phyloP scores from a whole-genome alignment of 2,113 vertebrate genomes.

The Gopherus flavomarginatus region DNA sequence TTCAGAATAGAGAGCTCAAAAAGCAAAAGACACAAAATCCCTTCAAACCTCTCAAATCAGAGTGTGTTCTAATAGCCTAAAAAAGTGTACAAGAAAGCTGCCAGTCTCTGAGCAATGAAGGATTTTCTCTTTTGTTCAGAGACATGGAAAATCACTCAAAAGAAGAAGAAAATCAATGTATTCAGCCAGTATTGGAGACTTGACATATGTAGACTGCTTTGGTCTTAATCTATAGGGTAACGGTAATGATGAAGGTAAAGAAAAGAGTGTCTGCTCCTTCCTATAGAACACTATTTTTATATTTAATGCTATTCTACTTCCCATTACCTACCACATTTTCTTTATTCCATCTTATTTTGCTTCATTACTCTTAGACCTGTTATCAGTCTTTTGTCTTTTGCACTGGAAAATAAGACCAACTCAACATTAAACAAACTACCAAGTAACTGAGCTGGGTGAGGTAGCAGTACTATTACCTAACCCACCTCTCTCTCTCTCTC shows the following conservation, averaged over 20 bases:
- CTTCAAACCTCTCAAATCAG: not conserved
- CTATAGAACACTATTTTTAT: accelerated
- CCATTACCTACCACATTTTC: accelerated
- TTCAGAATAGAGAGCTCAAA: not conserved
- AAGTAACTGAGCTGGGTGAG: not conserved
- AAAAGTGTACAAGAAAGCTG: not conserved
- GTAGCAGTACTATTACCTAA: not conserved
- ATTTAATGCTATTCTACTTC: not conserved
- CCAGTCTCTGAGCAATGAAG: not conserved
- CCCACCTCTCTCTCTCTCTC: too few relatives aligned
- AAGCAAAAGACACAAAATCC: not conserved
- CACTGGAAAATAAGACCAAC: not conserved
- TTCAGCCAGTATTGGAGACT: not conserved
- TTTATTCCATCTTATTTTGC: accelerated
- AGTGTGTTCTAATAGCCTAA: not conserved
- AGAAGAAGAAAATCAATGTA: not conserved
- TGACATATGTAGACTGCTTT: not conserved
- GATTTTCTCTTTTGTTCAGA: not conserved
- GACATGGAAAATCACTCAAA: not conserved
- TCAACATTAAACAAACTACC: not conserved
- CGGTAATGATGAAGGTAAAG: not conserved
- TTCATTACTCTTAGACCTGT: accelerated
- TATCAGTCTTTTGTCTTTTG: not conserved
- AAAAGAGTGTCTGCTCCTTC: not conserved
- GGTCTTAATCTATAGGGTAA: not conserved